Evolutionary conservation across 2,113 vertebrate species (phyloP), one percentile per base, ranked within the genome.

Genomic region (Zapus hudsonius): DNA sequence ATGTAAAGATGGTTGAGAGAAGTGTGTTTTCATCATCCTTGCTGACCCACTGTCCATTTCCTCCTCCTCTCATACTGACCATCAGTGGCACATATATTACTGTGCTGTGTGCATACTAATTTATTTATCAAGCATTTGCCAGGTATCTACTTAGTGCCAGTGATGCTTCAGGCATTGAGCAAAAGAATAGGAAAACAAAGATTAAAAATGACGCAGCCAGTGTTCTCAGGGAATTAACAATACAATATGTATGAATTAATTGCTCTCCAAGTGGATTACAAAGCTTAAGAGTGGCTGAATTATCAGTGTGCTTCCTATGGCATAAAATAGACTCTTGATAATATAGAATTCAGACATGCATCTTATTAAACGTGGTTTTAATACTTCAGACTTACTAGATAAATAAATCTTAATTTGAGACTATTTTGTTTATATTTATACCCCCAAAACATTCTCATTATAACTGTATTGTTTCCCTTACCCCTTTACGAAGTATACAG

Each of bases 121-220:
- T 81, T 76, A 61, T 89, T 74, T 91, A 22, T 74, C 33, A 42
- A 38, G 76, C 73, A 36, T 84, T 89, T 96, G 42, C 44, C 81
- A 64, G 66, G 44, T 22, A 16, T 72, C 87, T 74, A 44, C 66
- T 72, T 81, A 42, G 4, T 91, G 55, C 33, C 63, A 82, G 0
- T 78, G 47, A 70, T 55, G 33, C 44, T 36, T 31, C 29, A 61
- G 84, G 31, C 40, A 33, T 72, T 59, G 38, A 40, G 23, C 12
- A 73, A 92, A 59, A 33, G 61, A 23, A 52, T 84, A 52, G 64
- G n/a, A 87, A 82, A 73, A 67, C 22, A 63, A 52, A 90, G 40
- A 81, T 84, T 47, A 70, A 63, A 87, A 69, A 61, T 80, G 44
- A 6, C 40, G 4, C 3, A 10, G 33, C 29, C 7, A 40, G 70